Base-by-base conservation (phyloP, 2,113 vertebrate genomes). In the Phrynosoma platyrhinos region DNA sequence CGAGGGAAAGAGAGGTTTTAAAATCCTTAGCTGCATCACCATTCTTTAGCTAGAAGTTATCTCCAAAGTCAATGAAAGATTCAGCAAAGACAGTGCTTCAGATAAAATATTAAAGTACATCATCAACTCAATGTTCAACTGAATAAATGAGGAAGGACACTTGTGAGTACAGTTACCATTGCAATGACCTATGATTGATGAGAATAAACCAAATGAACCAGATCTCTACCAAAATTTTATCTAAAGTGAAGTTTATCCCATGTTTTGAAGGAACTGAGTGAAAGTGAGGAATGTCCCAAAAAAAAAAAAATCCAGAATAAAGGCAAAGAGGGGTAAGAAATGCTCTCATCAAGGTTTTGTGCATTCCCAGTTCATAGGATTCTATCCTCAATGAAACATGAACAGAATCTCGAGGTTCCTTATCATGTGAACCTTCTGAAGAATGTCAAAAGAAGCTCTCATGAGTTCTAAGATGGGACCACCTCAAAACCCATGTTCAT, bases 1-100 rank as follows among this genome's bases (percentile, higher is more conserved):
- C 2, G 21, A 82, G 83, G 9, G 75, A 86, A 79, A 86, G 62
- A 32, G 30, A 78, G 42, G 69, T 53, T 86, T 87, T 72, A 30
- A 69, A 79, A 42, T 47, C 1, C 47, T 90, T 89, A 79, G 25
- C 30, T 2, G 42, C 27, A 20, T 62, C 69, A 47, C 71, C 25
- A 42, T 25, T 0, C 69, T 76, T 88, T 52, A 82, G 80, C 71
- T 10, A 1, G n/a, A 78, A 86, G 13, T 86, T 88, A 75, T 80
- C 10, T 82, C 9, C 36, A 32, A 1, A 1, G 75, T 71, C 64
- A 89, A 40, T 42, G 68, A 62, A 82, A 79, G 2, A 76, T 4
- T 7, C 9, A 66, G 9, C 9, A 25, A 79, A 86, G 84, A 20
- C 55, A 68, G 55, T 2, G 10, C 58, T 52, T 47, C 13, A 25